Evolutionary conservation across 2,797 vertebrate species (phyloP), one percentile per base, ranked within the genome.

Genomic region (Diceros bicornis): DNA sequence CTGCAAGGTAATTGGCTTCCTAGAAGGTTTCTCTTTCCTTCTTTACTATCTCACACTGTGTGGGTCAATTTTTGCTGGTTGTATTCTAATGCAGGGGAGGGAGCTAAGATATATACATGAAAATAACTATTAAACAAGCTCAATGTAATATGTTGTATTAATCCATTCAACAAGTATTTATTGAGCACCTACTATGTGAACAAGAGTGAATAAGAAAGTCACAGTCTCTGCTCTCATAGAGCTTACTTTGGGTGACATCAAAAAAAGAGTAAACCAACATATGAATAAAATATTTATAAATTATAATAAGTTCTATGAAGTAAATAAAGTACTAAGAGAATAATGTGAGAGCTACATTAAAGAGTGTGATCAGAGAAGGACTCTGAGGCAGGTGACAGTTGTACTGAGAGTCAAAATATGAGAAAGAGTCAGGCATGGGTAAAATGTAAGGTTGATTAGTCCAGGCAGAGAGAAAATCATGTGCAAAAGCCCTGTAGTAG

Each of bases 111-210:
- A 44, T 85, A 59, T 7, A 93, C 10, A 52, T 74, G 4, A 86
- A 95, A 82, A 74, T 47, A 75, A 75, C 34, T 68, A 55, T 6
- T 55, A 90, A 95, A 95, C 20, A 86, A 90, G 74, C 29, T 66
- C 44, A 47, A 82, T 44, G 57, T 69, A 88, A n/a, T 69, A 75
- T 82, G 20, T 23, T 93, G 64, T 69, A 62, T 75, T 55, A 68
- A 85, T 66, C 72, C 41, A 74, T 29, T 68, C 50, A 92, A 61
- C 14, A 68, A 71, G 8, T 71, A 50, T 93, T 34, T 88, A 61
- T 68, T 95, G 72, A 90, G 61, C 81, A 93, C n/a, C n/a, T 74
- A 81, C 34, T 37, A 68, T 50, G 13, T 74, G 59, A 66, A 78
- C 14, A 89, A 68, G 41, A 34, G 1, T 85, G 47, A 47, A 78